These are phyloP conservation scores for Leptatherina wallacei DNA, from an alignment of 2,797 vertebrate genomes.

Conservation along the genomic window DNA sequence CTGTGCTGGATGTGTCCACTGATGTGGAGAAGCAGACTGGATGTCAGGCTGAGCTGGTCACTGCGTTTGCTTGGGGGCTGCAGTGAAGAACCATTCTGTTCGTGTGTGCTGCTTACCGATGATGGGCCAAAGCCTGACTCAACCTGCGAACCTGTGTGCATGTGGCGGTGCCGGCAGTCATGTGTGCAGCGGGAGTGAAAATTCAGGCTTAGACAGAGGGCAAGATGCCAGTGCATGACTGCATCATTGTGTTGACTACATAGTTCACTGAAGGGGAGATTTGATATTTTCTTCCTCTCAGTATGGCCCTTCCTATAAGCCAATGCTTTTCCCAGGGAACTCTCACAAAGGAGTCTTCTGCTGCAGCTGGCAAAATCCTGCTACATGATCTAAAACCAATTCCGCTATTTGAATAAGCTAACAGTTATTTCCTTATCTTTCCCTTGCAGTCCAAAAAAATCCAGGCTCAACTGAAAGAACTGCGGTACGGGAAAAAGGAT, in stretches of 20 bases:
- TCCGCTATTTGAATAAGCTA: conserved; percentile 83
- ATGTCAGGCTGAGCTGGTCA: conserved; percentile 48
- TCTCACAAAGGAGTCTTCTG: conserved; percentile 79
- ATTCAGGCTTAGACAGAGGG: conserved; percentile 70
- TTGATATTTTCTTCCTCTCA: conserved; percentile 79
- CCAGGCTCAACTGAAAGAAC: conserved; percentile 97
- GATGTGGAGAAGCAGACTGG: conserved; percentile 54
- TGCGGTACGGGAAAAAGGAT: conserved; percentile 98
- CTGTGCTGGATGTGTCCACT: conserved; percentile 44
- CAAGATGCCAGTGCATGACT: conserved; percentile 71
- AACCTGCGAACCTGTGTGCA: conserved; percentile 50
- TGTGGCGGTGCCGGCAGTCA: conserved; percentile 43
- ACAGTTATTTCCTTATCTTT: conserved; percentile 83
- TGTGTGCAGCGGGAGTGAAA: conserved; percentile 68
- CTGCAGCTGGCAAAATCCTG: conserved; percentile 77
- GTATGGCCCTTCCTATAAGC: conserved; percentile 74
- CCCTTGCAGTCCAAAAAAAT: conserved; percentile 95
- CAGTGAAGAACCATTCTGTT: conserved; percentile 29
- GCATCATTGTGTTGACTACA: conserved; percentile 77
- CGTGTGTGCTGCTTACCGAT: conserved; percentile 25
- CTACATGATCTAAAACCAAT: conserved; percentile 86
- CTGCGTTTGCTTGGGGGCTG: conserved; percentile 37
- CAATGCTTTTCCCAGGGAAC: conserved; percentile 77
- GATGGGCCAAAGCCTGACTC: conserved; percentile 22
- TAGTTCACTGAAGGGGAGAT: conserved; percentile 81